Base-by-base conservation (phyloP, 2,797 vertebrate species). In the Lepilemur ruficaudatus region DNA sequence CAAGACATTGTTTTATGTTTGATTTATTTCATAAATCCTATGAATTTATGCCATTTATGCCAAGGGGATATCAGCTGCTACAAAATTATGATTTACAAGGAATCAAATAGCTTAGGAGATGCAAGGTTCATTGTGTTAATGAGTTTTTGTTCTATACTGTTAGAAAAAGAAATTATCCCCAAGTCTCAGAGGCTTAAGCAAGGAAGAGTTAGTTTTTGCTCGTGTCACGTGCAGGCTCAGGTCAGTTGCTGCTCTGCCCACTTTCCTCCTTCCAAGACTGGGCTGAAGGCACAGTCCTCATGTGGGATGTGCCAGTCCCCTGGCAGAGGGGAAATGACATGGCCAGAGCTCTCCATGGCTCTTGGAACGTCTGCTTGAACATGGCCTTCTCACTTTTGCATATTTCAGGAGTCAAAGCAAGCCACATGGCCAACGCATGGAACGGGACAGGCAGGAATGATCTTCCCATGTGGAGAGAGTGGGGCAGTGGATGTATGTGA, bases 291-390 rank as follows among this genome's bases (percentile, higher is more conserved):
- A 28, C 1, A 2, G 46, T 18, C 38, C 38, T 46, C 10, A 4
- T 18, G 25, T n/a, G 14, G 69, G 32, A 32, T 7, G 2, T 6
- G 23, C 50, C 2, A 0, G 5, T n/a, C 50, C 41, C 67, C 11
- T 15, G 38, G 41, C 9, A 25, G 41, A 18, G 32, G 86, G 17
- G 2, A 32, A 32, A 52, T 12, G 17, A 52, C n/a, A 9, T 0
- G 28, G 18, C 14, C 30, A 38, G 12, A 4, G 17, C 8, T 14
- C 1, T 10, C 7, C 7, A 1, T 28, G 30, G 35, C 2, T 41
- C 59, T 75, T 72, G 25, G 14, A 38, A 25, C 23, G 15, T 73
- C 59, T 46, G 10, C 38, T 7, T 14, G 46, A n/a, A 8, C 48
- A 22, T 5, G 4, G 7, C 20, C 38, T 3, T 4, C 55, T 14